Percentiles rank a stretch among this genome's conserved stretches.
These are phyloP conservation scores for Diglossa cyanea DNA, from an alignment of 2,797 vertebrate genomes.

Conservation along the genomic window DNA sequence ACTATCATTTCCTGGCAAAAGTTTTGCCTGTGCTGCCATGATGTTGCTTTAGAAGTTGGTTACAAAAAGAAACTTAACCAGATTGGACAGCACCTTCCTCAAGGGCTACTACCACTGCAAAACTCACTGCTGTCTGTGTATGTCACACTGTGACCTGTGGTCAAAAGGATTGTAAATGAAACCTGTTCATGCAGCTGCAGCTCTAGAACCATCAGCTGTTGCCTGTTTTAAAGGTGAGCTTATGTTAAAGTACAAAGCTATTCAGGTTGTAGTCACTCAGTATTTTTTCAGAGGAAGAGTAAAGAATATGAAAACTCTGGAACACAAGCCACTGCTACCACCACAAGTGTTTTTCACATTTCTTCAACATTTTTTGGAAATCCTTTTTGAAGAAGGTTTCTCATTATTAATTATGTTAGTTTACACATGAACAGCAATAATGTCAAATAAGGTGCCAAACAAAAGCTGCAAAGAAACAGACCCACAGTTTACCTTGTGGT, in stretches of 20 bases:
- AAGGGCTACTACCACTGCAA: neutral
- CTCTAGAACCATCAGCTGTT: neutral
- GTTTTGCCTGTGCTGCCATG: neutral
- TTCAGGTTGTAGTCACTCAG: neutral
- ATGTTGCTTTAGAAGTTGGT: neutral
- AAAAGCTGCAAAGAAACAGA: neutral
- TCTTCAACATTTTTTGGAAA: neutral
- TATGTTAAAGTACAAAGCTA: neutral
- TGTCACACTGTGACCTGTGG: neutral
- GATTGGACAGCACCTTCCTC: neutral
- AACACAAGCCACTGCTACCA: neutral
- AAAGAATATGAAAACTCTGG: neutral
- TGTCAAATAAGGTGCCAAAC: neutral
- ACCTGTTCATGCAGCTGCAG: neutral
- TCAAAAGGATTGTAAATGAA: neutral
- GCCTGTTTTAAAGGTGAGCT: neutral
- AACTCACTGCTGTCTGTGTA: neutral
- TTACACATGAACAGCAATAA: neutral
- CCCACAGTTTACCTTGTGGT: conserved; percentile 86
- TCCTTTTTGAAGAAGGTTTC: neutral
- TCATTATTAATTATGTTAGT: neutral
- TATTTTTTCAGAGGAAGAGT: neutral
- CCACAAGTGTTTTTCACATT: neutral
- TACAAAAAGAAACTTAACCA: neutral
- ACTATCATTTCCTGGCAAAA: neutral